Percentiles rank a stretch among this genome's conserved stretches.
Conservation (phyloP, 1,140 invertebrate genomes). For the Formica exsecta region DNA sequence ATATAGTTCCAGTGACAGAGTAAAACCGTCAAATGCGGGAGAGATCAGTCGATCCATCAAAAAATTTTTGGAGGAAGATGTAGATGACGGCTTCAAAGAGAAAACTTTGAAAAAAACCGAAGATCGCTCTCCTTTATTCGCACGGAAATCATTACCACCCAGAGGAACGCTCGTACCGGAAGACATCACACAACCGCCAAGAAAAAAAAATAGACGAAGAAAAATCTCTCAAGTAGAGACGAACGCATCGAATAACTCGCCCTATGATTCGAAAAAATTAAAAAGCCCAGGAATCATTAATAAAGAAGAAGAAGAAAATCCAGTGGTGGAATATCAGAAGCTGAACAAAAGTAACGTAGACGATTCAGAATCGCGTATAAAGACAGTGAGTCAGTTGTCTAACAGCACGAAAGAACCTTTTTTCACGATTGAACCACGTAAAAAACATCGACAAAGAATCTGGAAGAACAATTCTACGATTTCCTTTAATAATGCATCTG, state of each 20-base stretch:
- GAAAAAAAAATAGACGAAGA: background rate
- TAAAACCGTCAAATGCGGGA: background rate
- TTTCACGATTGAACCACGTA: background rate
- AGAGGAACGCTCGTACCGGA: slow-evolving; percentile 52
- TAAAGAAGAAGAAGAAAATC: background rate
- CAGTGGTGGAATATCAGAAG: background rate
- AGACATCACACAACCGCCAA: slow-evolving; percentile 42
- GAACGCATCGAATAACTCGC: background rate
- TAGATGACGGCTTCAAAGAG: slow-evolving; percentile 4
- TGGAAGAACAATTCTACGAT: slow-evolving; percentile 40
- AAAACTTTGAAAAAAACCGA: background rate
- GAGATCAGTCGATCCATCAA: slow-evolving; percentile 65
- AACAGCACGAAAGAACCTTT: slow-evolving; percentile 8
- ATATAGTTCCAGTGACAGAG: slow-evolving; percentile 59
- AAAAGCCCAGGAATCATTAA: background rate
- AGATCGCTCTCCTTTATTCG: background rate
- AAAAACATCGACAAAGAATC: slow-evolving; percentile 38
- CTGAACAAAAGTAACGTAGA: background rate
- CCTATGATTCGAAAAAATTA: background rate
- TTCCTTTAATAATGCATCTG: background rate
- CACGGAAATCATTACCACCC: background rate
- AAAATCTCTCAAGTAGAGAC: background rate
- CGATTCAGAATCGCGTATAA: background rate
- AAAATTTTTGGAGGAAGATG: slow-evolving; percentile 35
- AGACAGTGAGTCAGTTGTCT: background rate